Base-by-base conservation (phyloP, 1,140 invertebrate species). In the Leptinotarsa texana region DNA sequence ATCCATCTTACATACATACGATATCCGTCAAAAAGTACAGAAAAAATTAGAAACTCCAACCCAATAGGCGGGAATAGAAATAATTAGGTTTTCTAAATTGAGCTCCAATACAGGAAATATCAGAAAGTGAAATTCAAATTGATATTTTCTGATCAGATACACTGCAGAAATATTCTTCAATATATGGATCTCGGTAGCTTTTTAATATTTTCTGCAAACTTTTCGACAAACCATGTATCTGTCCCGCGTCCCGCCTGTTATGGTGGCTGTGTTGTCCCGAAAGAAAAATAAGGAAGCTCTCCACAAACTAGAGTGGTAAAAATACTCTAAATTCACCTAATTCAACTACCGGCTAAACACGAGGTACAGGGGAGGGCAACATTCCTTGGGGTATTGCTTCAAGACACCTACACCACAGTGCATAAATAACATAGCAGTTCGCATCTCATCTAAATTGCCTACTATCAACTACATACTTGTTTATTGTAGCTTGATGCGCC, bases 381-480 rank as follows among this genome's bases (percentile, higher is more conserved):
- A 76, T 82, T 82, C 74, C 77, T 79, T 72, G 78, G 74, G 79
- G 79, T 80, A 17, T 80, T 83, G 75, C 78, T 80, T 74, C 75
- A 80, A 80, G 74, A 84, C 82, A 83, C 75, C 82, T 84, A 83
- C 48, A 76, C 73, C 81, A 84, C 79, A 83, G 83, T 83, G 83
- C 82, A 83, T 57, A 57, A 73, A 47, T 68, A 68, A 82, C 77
- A 83, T 79, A 83, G 80, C 82, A 83, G 77, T 80, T 80, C 78
- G 80, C 80, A 84, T 81, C 79, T 81, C 82, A 84, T 81, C 84
- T 83, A 84, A 80, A 82, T 81, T 77, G 79, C 83, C 83, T 83
- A 83, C 82, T 82, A 81, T 79, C 85, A 86, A 84, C 87, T 89
- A 89, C 88, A 87, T 89, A 89, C 88, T 89, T 89, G 88, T 89